Percentiles rank a stretch among this genome's conserved stretches.
phyloP scores from a whole-genome alignment of 2,888 invertebrate species.

The Ellobium chinense region DNA sequence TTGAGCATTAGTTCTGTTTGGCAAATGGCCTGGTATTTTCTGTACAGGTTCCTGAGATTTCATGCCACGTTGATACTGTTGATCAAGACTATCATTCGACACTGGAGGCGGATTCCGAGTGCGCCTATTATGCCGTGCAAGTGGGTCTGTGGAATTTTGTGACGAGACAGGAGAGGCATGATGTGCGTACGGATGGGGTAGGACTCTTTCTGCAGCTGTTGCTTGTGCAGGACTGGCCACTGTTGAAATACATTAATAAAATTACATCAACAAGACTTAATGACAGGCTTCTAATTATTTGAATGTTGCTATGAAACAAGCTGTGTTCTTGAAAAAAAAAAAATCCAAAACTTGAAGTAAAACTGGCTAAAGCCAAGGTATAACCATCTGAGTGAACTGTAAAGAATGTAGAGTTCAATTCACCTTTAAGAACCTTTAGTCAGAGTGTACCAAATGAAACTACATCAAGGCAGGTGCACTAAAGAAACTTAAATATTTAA shows the following conservation, averaged over 20 bases:
- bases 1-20: slow-evolving; percentile 33
- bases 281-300: too few relatives aligned
- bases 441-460: too few relatives aligned
- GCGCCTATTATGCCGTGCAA: slow-evolving; percentile 34
- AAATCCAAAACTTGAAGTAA: too few relatives aligned
- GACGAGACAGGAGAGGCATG: slow-evolving; percentile 49
- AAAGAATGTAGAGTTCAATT: too few relatives aligned
- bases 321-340: too few relatives aligned
- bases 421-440: too few relatives aligned
- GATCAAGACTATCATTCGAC: slow-evolving; percentile 29
- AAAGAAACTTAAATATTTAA: too few relatives aligned
- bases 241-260: slow-evolving; percentile 53
- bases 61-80: slow-evolving; percentile 35
- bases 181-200: slow-evolving; percentile 48
- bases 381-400: too few relatives aligned
- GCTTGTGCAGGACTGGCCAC: slow-evolving; percentile 72
- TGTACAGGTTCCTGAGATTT: slow-evolving; percentile 48
- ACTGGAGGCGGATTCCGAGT: slow-evolving; percentile 39
- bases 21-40: slow-evolving; percentile 31
- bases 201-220: slow-evolving; percentile 63
- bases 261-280: too few relatives aligned
- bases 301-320: too few relatives aligned
- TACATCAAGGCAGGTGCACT: too few relatives aligned
- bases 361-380: too few relatives aligned
- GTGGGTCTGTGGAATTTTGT: slow-evolving; percentile 37